Base-by-base conservation (phyloP, 2,797 vertebrate species). In the Meriones psammophilus region DNA sequence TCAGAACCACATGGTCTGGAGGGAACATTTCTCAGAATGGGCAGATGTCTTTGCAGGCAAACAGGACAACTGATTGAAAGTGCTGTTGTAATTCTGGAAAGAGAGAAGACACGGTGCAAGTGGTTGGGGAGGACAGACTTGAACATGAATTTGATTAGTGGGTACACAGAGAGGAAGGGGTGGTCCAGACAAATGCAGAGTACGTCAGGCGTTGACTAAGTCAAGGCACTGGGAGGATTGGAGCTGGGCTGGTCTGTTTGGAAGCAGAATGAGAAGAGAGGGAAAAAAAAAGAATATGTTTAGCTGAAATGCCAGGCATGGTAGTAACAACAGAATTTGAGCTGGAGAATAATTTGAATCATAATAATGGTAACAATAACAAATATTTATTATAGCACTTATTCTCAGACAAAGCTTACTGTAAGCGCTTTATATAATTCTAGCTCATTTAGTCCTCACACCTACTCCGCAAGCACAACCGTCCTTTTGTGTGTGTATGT, bases 131-230 rank as follows among this genome's bases (percentile, higher is more conserved):
- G 39, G 90, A 94, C 14, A 56, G 73, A 86, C 24, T 89, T 77
- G 88, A 92, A 54, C 20, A 36, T 20, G 46, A 42, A 36, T 58
- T 92, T 92, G 79, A 89, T 88, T 83, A 81, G 69, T 86, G 69
- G n/a, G 64, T 28, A 60, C 26, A 66, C 83, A 73, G 62, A 93
- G 42, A 89, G 76, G 79, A 90, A 91, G 89, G n/a, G 86, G 24
- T 54, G 18, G 46, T 92, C 86, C 85, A 78, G 26, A 78, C 88
- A 85, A 93, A n/a, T 14, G 39, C 42, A 89, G 78, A 95, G n/a
- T 18, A 30, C 93, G 7, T 79, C 88, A 74, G 54, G 69, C 9
- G 26, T 1, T 2, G 58, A 86, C 56, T 50, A 74, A 46, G 14
- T 33, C 22, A 78, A 58, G 39, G 33, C 7, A 26, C 46, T 28